These are phyloP conservation scores for Cylloceria caligata DNA, from an alignment of 2,888 invertebrate genomes.

Conservation along the genomic window DNA sequence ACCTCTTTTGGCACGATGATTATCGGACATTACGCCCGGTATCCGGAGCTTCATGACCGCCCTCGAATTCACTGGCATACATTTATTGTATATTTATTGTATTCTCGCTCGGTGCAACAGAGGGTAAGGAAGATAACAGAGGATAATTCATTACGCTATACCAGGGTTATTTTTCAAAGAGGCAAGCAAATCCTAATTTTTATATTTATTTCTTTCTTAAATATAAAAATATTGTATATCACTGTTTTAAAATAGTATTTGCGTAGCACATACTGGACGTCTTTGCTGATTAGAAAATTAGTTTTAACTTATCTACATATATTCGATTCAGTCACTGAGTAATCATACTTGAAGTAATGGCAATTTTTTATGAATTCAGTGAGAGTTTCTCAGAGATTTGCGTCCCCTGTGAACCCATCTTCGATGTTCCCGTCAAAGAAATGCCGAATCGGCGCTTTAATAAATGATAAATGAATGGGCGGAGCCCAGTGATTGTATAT, in stretches of 20 bases:
- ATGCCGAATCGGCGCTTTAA: not conserved
- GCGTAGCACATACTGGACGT: not conserved
- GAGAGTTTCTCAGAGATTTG: not conserved
- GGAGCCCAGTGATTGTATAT: too few species aligned
- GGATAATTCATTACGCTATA: not conserved
- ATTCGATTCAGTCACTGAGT: not conserved
- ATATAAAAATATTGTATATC: not conserved
- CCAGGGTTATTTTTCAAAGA: not conserved
- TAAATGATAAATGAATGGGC: too few species aligned
- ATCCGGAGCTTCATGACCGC: not conserved
- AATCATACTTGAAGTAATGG: not conserved
- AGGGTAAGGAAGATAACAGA: conserved; percentile 6
- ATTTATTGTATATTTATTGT: conserved; percentile 27
- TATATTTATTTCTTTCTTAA: conserved; percentile 1
- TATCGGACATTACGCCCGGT: conserved; percentile 2
- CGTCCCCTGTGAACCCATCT: not conserved
- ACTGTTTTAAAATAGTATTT: not conserved
- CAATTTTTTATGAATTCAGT: not conserved
- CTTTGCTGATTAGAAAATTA: not conserved
- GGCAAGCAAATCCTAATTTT: not conserved
- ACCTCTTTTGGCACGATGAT: conserved; percentile 25
- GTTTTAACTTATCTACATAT: not conserved
- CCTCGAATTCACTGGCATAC: conserved; percentile 13
- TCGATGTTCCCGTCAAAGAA: not conserved
- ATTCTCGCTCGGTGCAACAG: not conserved